A percentile compares a stretch with the other conserved stretches of the same genome.
phyloP scores from a whole-genome alignment of 1,140 invertebrate genomes.

The Uloborus diversus region DNA sequence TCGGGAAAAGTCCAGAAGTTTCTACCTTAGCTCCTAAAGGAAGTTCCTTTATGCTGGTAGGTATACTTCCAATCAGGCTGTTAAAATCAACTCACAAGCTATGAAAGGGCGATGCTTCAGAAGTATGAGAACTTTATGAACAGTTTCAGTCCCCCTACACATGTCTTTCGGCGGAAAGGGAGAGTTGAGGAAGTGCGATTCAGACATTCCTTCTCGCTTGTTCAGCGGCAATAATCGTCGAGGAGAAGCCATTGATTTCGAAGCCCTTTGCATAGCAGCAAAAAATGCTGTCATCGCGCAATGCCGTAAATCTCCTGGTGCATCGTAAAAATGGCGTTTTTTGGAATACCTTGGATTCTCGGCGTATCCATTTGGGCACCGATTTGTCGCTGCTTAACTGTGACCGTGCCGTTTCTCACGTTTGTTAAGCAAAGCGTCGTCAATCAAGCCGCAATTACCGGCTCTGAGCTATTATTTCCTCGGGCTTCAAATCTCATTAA shows the following conservation, averaged over 20 bases:
- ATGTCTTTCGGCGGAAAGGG: too few species aligned
- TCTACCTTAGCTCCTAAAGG: too few species aligned
- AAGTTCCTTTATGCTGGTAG: too few species aligned
- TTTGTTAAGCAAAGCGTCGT: conserved; percentile 13
- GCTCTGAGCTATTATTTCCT: not conserved
- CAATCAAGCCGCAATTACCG: conserved; percentile 9
- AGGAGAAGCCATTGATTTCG: not conserved
- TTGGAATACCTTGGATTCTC: conserved; percentile 34
- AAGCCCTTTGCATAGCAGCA: not conserved
- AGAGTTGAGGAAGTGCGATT: too few species aligned
- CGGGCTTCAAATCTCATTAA: not conserved
- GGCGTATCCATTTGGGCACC: not conserved
- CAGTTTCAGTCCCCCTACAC: too few species aligned
- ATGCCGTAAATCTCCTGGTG: conserved; percentile 2
- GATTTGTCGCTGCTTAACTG: conserved; percentile 29
- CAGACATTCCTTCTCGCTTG: not conserved
- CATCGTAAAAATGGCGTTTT: conserved; percentile 4
- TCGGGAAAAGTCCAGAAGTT: too few species aligned
- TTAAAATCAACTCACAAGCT: too few species aligned
- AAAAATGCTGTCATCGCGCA: not conserved
- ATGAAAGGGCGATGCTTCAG: too few species aligned
- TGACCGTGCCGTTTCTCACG: conserved; percentile 1
- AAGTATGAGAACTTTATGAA: too few species aligned
- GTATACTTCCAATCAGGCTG: too few species aligned
- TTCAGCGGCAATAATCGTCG: not conserved